Percentiles rank a stretch among this genome's conserved stretches.
Conservation (phyloP, 1,140 invertebrate species). For the Holcopasites calliopsidis region DNA sequence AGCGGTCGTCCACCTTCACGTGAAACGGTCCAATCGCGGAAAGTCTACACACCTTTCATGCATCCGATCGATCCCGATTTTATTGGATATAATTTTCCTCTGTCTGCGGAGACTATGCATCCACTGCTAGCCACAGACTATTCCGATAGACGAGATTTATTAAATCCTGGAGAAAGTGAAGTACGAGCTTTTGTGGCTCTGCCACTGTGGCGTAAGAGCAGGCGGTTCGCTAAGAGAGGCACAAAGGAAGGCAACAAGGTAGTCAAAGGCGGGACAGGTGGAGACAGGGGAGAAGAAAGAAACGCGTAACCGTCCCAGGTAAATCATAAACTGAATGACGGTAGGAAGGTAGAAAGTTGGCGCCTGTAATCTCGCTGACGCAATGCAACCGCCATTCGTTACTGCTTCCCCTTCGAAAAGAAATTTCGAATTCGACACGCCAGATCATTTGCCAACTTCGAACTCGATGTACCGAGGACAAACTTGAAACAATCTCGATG, state of each 20-base stretch:
- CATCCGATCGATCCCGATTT: conserved; percentile 43
- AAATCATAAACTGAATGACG: conserved; percentile 67
- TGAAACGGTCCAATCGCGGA: not conserved
- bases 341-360: conserved; percentile 65
- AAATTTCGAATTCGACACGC: conserved; percentile 66
- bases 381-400: conserved; percentile 58
- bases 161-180: conserved; percentile 15
- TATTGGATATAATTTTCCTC: conserved; percentile 23
- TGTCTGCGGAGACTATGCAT: not conserved
- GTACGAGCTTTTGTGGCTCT: not conserved
- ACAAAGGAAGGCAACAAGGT: not conserved
- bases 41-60: conserved; percentile 28
- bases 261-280: not conserved
- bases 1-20: conserved; percentile 36
- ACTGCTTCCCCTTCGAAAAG: conserved; percentile 51
- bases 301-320: conserved; percentile 61
- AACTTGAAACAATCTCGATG: conserved; percentile 7
- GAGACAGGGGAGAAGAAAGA: conserved; percentile 27
- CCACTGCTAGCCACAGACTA: not conserved
- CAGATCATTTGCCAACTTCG: no score
- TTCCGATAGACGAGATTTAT: conserved; percentile 37
- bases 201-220: no score
- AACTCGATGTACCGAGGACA: not conserved
- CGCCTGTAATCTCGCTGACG: conserved; percentile 73
- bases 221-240: conserved; percentile 2